Conservation (phyloP, 2,888 invertebrate genomes). For the Drepana falcataria region DNA sequence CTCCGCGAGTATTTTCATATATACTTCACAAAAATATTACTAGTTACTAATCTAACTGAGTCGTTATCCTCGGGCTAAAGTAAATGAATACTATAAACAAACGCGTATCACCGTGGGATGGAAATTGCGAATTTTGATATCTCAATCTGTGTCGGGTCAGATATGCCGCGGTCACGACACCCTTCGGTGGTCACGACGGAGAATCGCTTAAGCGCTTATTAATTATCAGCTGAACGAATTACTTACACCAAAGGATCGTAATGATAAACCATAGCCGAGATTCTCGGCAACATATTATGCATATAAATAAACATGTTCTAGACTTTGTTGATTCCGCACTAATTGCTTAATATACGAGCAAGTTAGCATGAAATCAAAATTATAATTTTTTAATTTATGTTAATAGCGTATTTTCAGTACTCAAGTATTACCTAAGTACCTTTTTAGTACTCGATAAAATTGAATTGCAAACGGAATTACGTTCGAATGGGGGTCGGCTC, state of each 20-base stretch:
- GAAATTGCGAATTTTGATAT: slow-evolving; percentile 73
- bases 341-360: background rate
- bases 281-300: background rate
- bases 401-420: background rate
- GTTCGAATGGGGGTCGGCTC: background rate
- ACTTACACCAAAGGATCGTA: slow-evolving; percentile 54
- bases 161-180: slow-evolving; percentile 75
- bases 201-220: slow-evolving; percentile 42
- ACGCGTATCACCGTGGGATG: slow-evolving; percentile 55
- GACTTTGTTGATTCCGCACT: background rate
- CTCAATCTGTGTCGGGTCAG: slow-evolving; percentile 72
- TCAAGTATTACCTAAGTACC: background rate
- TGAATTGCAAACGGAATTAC: background rate
- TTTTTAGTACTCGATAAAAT: background rate
- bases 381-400: background rate
- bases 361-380: background rate
- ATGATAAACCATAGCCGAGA: slow-evolving; percentile 23
- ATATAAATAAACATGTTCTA: background rate
- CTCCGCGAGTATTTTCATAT: too few species aligned
- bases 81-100: slow-evolving; percentile 63
- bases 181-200: slow-evolving; percentile 74
- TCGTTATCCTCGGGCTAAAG: slow-evolving; percentile 36
- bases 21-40: too few species aligned
- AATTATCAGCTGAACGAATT: slow-evolving; percentile 53
- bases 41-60: slow-evolving; percentile 18